A percentile compares a stretch with the other conserved stretches of the same genome.
Conservation (phyloP, 64 coral and sea anemone genomes). For the Dendronephthya gigantea region DNA sequence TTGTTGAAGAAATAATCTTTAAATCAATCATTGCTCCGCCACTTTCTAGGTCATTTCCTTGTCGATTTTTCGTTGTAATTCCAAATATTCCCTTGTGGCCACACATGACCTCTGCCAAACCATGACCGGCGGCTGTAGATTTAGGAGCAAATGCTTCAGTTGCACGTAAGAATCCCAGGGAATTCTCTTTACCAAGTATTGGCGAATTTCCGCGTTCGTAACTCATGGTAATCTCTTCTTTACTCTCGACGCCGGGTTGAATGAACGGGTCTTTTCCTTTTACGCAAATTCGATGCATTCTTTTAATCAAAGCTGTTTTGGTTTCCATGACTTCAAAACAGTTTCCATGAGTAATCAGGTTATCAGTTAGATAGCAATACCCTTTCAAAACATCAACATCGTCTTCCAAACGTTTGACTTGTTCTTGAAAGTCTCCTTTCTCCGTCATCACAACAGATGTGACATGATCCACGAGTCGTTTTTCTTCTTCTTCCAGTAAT, state of each 20-base stretch:
- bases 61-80: neutral
- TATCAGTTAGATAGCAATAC: slow-evolving; percentile 5
- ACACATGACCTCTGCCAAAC: neutral
- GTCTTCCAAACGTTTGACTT: neutral
- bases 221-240: neutral
- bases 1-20: neutral
- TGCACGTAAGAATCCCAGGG: neutral
- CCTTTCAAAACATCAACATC: neutral
- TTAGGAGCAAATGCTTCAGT: neutral
- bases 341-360: neutral
- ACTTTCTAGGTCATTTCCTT: neutral
- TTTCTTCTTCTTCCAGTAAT: neutral
- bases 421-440: neutral
- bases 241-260: neutral
- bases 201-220: neutral
- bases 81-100: neutral
- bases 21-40: neutral
- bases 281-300: neutral
- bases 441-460: neutral
- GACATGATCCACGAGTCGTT: neutral
- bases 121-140: neutral
- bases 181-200: neutral
- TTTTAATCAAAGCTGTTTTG: neutral
- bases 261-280: neutral
- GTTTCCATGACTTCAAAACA: slow-evolving; percentile 16